Base-by-base conservation (phyloP, 2,888 invertebrate species). In the Heliconius cydno region DNA sequence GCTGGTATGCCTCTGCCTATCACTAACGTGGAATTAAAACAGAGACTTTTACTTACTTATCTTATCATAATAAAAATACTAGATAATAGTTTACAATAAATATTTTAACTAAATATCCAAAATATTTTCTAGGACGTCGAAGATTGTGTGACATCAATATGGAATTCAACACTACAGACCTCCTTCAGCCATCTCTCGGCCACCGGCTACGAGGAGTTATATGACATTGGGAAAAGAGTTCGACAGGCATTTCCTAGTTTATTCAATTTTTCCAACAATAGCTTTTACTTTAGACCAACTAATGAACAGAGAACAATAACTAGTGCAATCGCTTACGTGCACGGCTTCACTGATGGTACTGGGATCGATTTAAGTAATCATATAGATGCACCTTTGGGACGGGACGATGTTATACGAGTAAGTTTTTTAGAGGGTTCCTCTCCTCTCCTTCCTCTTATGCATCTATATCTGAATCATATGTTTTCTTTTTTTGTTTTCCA, bases 191-290 rank as follows among this genome's bases (percentile, higher is more conserved):
- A 90, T 79, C 92, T 98, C 83, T 96, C 97, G 0, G 92, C 93
- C 0, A 84, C 84, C 2, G 96, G 96, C 0, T 96, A 96, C 86
- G 96, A 96, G 80, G 98, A 98, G 86, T 87, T 97, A 71, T 96
- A 94, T 84, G 94, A 96, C 81, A 94, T 98, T 12, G 98, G 86
- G 22, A 87, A 85, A 75, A 88, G 94, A 63, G 83, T 94, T 30
- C 85, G 86, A 3, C 85, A 91, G 80, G 89, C 86, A 77, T 94
- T 92, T 78, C 88, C 90, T 52, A 86, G 91, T 22, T 86, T 98
- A 4, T 89, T 94, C 46, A 90, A 84, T 6, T 94, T 93, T 0
- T 92, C 95, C 68, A 88, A 88, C 5, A 90, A 92, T 6, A 87
- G 92, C 41, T 94, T 90, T 79, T 91, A 97, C 96, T 96, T 97